Base-by-base conservation (phyloP, 1,140 invertebrate species). In the Drosophila kurseongensis region DNA sequence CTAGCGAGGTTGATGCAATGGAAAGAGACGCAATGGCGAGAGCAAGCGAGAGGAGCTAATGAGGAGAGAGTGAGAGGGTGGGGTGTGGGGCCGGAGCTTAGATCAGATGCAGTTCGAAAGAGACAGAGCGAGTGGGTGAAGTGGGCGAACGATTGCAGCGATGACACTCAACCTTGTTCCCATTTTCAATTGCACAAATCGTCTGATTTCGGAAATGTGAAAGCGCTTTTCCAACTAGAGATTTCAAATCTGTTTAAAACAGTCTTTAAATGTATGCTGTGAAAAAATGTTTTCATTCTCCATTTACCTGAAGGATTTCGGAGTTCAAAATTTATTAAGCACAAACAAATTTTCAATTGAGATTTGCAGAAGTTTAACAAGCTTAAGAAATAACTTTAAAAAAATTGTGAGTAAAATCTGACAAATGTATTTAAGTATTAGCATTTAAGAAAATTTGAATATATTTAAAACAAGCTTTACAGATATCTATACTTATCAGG, bases 1-100 rank as follows among this genome's bases (percentile, higher is more conserved):
- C 75, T 65, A 78, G 78, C 61, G 40, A 68, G 65, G 48, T 60
- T 40, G 35, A 73, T 75, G 73, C 41, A 54, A 52, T 69, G 62
- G 74, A 62, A 57, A 38, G 62, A 80, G 72, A 59, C 38, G 29
- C 29, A 32, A 32, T 32, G 29, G 41, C 62, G 60, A 60, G 29
- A 45, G 45, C 36, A 76, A 77, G 40, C 35, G 36, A 40, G 42
- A 23, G 48, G 29, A 7, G 18, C 29, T 54, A 35, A 67, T 68
- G 61, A 45, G 51, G 47, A 40, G 41, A 41, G 55, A 69, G 47
- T 41, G 29, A 42, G 32, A 35, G 50, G 23, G 27, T 10, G 27
- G 14, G 45, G 60, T 16, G 10, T 6, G 59, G 61, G 47, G 59
- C 48, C 48, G 16, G 32, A 47, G 36, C 60, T 35, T 59, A 65